Conservation (phyloP, 2,797 vertebrate genomes). For the Eulemur rubriventer region DNA sequence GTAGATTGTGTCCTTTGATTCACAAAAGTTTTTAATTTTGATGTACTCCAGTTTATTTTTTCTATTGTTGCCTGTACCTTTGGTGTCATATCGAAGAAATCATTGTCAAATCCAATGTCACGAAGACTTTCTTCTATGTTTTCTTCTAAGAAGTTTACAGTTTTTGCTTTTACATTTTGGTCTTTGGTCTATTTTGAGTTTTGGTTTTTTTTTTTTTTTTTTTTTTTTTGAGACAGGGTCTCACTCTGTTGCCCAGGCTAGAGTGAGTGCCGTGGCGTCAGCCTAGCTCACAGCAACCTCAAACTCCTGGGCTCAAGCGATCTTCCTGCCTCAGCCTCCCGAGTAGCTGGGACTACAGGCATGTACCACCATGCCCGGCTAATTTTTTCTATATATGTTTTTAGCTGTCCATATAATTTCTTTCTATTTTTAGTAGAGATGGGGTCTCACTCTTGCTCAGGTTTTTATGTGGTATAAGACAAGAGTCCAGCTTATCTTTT, state of each 20-base stretch:
- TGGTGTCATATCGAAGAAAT: background rate
- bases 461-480: background rate
- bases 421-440: too few relatives aligned
- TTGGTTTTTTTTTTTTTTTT: background rate
- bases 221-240: too few relatives aligned
- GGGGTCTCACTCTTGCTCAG: too few relatives aligned
- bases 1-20: background rate
- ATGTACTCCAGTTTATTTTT: background rate
- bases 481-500: background rate
- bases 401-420: too few relatives aligned
- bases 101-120: background rate
- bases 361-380: too few relatives aligned
- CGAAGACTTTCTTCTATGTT: background rate
- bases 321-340: too few relatives aligned
- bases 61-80: background rate
- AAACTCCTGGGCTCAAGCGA: too few relatives aligned
- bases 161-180: background rate
- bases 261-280: too few relatives aligned
- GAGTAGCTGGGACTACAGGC: too few relatives aligned
- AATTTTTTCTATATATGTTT: too few relatives aligned
- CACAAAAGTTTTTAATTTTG: background rate
- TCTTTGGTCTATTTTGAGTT: constrained; percentile 12
- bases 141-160: background rate
- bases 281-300: too few relatives aligned
- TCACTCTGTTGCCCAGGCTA: too few relatives aligned